Percentiles rank a stretch among this genome's conserved stretches.
phyloP scores from a whole-genome alignment of 1,140 invertebrate species.

The Drosophila sp. region DNA sequence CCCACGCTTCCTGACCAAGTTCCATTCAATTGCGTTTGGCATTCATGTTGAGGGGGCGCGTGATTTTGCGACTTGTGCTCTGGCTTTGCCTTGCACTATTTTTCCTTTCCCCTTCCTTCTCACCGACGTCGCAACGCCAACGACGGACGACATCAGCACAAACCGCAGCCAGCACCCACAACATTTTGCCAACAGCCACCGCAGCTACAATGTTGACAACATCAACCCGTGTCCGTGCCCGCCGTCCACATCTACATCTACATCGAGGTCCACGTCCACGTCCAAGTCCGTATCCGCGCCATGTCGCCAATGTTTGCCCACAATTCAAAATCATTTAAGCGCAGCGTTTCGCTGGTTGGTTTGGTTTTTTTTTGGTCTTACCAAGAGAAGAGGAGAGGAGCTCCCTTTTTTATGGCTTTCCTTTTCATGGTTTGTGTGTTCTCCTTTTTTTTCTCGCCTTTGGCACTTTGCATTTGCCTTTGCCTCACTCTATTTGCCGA shows the following conservation, averaged over 20 bases:
- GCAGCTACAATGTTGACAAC: slow-evolving; percentile 79
- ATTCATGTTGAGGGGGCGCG: slow-evolving; percentile 59
- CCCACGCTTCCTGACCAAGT: slow-evolving; percentile 19
- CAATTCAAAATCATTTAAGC: slow-evolving; percentile 80
- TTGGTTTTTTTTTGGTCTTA: slow-evolving; percentile 37
- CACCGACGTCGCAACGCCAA: too few relatives aligned
- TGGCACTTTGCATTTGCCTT: slow-evolving; percentile 62
- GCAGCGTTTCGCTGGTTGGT: slow-evolving; percentile 44
- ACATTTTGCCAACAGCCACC: slow-evolving; percentile 72
- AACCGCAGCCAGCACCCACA: slow-evolving; percentile 51
- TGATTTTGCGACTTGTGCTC: slow-evolving; percentile 77
- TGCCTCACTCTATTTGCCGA: slow-evolving; percentile 51
- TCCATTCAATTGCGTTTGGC: slow-evolving; percentile 67
- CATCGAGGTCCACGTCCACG: background rate
- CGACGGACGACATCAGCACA: background rate
- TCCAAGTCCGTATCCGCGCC: slow-evolving; percentile 33
- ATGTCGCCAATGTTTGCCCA: slow-evolving; percentile 63
- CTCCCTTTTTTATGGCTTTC: slow-evolving; percentile 42
- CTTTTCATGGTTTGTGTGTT: slow-evolving; percentile 57
- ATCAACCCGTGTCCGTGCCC: slow-evolving; percentile 48
- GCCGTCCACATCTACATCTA: slow-evolving; percentile 8
- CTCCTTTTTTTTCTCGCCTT: slow-evolving; percentile 63
- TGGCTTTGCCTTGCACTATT: slow-evolving; percentile 71
- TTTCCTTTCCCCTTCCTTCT: slow-evolving; percentile 19
- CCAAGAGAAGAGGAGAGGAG: slow-evolving; percentile 18